Evolutionary conservation across 2,113 vertebrate species (phyloP), one percentile per base, ranked within the genome.

Genomic region (Junco hyemalis): DNA sequence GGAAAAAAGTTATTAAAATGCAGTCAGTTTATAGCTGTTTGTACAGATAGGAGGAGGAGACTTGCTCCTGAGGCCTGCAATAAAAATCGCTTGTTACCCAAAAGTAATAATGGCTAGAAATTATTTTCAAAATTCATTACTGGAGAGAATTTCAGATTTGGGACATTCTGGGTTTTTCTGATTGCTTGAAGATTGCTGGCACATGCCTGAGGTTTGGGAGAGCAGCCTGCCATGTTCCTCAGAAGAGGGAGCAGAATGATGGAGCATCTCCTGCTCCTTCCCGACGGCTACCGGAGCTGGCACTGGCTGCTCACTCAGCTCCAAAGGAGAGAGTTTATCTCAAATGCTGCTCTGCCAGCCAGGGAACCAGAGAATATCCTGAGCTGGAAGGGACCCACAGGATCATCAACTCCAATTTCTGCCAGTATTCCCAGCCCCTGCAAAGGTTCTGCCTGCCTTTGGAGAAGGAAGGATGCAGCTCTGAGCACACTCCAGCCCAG

Each of bases 1-100:
- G 88, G 93, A 23, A 76, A 74, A 86, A 96, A 92, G 82, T 92
- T 94, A 96, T 92, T 96, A 92, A 94, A 95, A 95, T 84, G 69
- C 72, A 74, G 74, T 81, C 69, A 29, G 88, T 90, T 95, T 94
- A 74, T 86, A 68, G 65, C 42, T 83, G 79, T 82, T 86, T 90
- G 64, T 51, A 73, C 63, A 88, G 68, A 82, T 16, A 87, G 91
- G 59, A 92, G 61, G 69, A 91, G 78, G 83, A 86, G 18, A 18
- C 44, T 71, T 77, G 53, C 47, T 92, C 59, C 47, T 51, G 36
- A 51, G 71, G 48, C 12, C 88, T 80, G n/a, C 17, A 94, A 86
- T 83, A 92, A 94, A 91, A 83, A 74, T 36, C 6, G 1, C 56
- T 83, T 36, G 29, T 56, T 68, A 88, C 38, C 8, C 21, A 64